These are phyloP conservation scores for Drosophila fulvimacula DNA, from an alignment of 2,888 invertebrate genomes.

Conservation along the genomic window DNA sequence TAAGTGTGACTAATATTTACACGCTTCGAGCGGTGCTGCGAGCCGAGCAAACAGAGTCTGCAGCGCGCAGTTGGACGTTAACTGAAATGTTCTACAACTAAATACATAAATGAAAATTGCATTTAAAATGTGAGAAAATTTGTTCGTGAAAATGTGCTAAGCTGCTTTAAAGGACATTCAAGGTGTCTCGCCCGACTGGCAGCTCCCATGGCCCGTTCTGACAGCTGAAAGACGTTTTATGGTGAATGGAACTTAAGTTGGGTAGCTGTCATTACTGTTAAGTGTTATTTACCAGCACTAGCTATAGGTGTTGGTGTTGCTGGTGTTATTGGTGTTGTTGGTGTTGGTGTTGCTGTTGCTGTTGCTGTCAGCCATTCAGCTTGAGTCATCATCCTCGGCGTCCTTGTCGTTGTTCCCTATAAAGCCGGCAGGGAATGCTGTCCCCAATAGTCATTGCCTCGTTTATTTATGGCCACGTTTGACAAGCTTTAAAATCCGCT, in stretches of 20 bases:
- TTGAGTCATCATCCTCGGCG: slow-evolving; percentile 2
- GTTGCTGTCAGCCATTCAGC: slow-evolving; percentile 3
- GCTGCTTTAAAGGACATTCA: slow-evolving; percentile 15
- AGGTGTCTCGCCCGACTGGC: slow-evolving; percentile 13
- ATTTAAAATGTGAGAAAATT: slow-evolving; percentile 5
- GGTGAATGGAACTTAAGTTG: slow-evolving; percentile 55
- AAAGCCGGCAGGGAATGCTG: slow-evolving; percentile 6
- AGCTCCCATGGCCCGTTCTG: slow-evolving; percentile 35
- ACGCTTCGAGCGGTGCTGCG: not conserved
- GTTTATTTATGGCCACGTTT: slow-evolving; percentile 71
- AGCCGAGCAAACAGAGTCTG: slow-evolving; percentile 1
- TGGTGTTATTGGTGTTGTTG: no score
- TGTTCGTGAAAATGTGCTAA: slow-evolving; percentile 4
- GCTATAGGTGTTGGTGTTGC: not conserved
- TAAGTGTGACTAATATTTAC: slow-evolving; percentile 16
- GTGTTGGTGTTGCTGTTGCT: not conserved
- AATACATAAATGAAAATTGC: slow-evolving; percentile 17
- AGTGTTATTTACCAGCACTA: slow-evolving; percentile 60
- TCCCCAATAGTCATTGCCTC: slow-evolving; percentile 23
- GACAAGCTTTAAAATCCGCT: slow-evolving; percentile 71
- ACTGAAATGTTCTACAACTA: not conserved
- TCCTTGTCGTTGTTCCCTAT: not conserved
- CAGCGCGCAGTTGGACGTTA: not conserved
- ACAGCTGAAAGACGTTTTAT: slow-evolving; percentile 45
- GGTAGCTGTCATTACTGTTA: slow-evolving; percentile 50